Evolutionary conservation across 1,140 invertebrate genomes (phyloP), one percentile per base, ranked within the genome.

Genomic region (Babylonia areolata): DNA sequence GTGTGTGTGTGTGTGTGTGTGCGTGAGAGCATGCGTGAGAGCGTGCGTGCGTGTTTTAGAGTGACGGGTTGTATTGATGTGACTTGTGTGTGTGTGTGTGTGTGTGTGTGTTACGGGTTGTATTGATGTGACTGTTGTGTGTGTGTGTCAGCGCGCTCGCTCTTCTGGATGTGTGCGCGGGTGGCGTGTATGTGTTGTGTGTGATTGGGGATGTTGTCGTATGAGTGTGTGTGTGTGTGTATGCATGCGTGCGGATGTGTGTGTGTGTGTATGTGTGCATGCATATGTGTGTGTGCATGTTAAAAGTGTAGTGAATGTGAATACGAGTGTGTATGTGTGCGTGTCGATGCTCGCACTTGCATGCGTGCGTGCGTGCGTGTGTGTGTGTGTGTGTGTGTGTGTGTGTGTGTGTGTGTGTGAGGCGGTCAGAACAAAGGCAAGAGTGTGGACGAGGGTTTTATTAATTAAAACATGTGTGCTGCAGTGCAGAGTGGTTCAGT

Each of bases 1-100:
- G 28, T 64, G 58, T 64, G 58, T 64, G 58, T 64, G 58, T 64
- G 58, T 64, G 58, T 64, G 28, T 64, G 58, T 64, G 58, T 64
- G 58, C 28, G 58, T 28, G 58, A 6, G 58, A 6, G 58, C 28
- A 23, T 64, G 58, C 28, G 58, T 64, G 58, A 3, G 0, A 64
- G 9, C 15, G 58, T 64, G 28, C 23, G 58, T 28, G 28, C 23
- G 58, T 37, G 71, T 20, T 12, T 64, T 5, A 28, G 28, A 23
- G 58, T 64, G 58, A n/a, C n/a, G n/a, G n/a, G n/a, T n/a, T n/a
- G n/a, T n/a, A n/a, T n/a, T n/a, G n/a, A n/a, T n/a, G n/a, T n/a
- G n/a, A n/a, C 20, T 51, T 20, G 58, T 64, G 12, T 20, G 28
- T 64, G 58, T 64, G 58, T 64, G 58, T 64, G 58, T 23, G 58